Conservation (phyloP, 2,113 vertebrate species). For the Coturnix japonica region DNA sequence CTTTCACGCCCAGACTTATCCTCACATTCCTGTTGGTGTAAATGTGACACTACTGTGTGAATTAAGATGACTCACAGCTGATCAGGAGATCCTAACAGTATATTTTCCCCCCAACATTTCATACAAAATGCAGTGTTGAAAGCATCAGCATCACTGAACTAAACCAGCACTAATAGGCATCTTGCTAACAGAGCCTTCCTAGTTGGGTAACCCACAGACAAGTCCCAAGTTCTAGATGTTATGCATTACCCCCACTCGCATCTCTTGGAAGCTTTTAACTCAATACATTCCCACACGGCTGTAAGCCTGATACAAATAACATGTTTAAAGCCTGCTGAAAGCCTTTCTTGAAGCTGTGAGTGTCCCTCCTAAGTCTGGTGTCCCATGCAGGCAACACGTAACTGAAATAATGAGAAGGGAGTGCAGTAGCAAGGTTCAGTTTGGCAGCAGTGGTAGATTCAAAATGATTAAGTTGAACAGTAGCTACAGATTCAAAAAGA, state of each 20-base stretch:
- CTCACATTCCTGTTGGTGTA: background rate
- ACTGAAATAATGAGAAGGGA: background rate
- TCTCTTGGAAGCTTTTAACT: accelerated
- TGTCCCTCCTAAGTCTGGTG: background rate
- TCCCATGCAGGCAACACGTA: background rate
- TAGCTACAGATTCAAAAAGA: conserved; percentile 31
- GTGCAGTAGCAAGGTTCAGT: background rate
- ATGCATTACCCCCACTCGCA: background rate
- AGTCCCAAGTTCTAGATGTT: background rate
- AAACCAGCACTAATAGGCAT: background rate
- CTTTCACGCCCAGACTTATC: background rate
- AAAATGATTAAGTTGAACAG: background rate
- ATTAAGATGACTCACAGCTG: background rate
- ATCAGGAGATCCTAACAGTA: background rate
- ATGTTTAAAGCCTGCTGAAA: background rate
- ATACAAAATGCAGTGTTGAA: background rate
- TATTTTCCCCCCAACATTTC: background rate
- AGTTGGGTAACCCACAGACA: background rate
- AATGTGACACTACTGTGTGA: background rate
- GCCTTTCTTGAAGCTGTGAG: background rate
- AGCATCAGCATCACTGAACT: background rate
- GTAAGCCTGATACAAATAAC: background rate
- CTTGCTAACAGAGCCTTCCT: background rate
- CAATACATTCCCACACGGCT: background rate
- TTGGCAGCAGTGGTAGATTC: conserved; percentile 30